Evolutionary conservation across 2,888 invertebrate genomes (phyloP).

Genomic region (Chrysomela aeneicollis): DNA sequence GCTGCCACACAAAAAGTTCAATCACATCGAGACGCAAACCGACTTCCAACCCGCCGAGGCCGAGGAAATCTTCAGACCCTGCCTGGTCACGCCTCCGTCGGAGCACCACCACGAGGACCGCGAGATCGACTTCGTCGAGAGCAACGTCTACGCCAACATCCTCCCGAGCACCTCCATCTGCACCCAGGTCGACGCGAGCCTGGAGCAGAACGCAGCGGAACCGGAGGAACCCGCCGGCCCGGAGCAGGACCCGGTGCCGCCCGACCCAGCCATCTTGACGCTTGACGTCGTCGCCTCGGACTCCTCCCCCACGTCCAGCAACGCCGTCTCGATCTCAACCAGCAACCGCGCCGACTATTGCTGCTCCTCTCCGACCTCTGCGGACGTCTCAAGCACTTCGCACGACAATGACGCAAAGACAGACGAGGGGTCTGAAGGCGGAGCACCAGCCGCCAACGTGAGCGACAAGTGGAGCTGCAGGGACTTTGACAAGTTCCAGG

Average conservation of each 20-base stretch:
- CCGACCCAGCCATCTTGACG: too few species aligned
- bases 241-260: background rate
- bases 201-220: background rate
- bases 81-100: conserved; percentile 41
- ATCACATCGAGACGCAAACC: conserved; percentile 15
- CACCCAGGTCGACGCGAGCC: background rate
- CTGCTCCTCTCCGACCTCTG: conserved; percentile 23
- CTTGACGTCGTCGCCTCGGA: background rate
- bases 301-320: conserved; percentile 12
- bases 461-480: background rate
- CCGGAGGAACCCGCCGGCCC: background rate
- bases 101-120: conserved; percentile 30
- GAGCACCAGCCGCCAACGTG: background rate
- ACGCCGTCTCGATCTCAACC: background rate
- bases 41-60: conserved; percentile 8
- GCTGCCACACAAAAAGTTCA: conserved; percentile 11
- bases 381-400: conserved; percentile 30
- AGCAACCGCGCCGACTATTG: conserved; percentile 3
- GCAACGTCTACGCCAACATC: conserved; percentile 6
- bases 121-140: background rate
- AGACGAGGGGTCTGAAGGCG: background rate
- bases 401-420: conserved; percentile 12
- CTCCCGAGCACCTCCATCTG: background rate
- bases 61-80: conserved; percentile 17
- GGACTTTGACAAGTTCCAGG: conserved; percentile 6